Evolutionary conservation across 2,113 vertebrate species (phyloP), one percentile per base, ranked within the genome.

Genomic region (Sialia sialis): DNA sequence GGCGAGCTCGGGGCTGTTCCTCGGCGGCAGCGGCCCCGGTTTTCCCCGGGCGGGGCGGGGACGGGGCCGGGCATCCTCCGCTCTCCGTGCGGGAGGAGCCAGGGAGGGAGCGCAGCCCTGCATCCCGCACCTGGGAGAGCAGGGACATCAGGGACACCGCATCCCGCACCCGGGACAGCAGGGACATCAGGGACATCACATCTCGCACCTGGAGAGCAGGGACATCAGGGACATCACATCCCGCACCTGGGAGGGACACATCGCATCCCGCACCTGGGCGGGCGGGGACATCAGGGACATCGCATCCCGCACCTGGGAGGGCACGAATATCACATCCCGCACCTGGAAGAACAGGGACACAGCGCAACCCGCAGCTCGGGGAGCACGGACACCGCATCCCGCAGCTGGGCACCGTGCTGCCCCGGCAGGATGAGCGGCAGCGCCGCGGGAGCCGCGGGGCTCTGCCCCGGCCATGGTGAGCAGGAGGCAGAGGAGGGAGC

Each of bases 391-490:
- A 16, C 13, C 25, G 4, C 43, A 48, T 29, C 25, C 52, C 27
- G 9, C 58, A 8, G 29, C 46, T 9, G 60, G 55, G 7, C 16
- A 21, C 63, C 32, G 11, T 36, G 36, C 51, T 21, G 86, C 55
- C 60, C 90, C 73, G n/a, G 58, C 68, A 39, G n/a, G 41, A 93
- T 89, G 91, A 41, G 91, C 70, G 84, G 70, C 21, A 11, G 64
- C 25, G 27, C 32, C 55, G 27, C 66, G 76, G 82, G 68, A 90
- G 82, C 92, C 41, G 86, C 80, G 56, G 85, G 83, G 79, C 89
- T 80, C 86, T 38, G 91, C 36, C 81, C 60, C 81, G 83, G 96
- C 75, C 56, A 92, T 36, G 97, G 96, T 85, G 72, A 85, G 82
- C 29, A 7, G 34, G 18, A 17, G 51, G 32, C 5, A 23, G 41